Evolutionary conservation across 2,113 vertebrate species (phyloP).

Genomic region (Lasiurus borealis): DNA sequence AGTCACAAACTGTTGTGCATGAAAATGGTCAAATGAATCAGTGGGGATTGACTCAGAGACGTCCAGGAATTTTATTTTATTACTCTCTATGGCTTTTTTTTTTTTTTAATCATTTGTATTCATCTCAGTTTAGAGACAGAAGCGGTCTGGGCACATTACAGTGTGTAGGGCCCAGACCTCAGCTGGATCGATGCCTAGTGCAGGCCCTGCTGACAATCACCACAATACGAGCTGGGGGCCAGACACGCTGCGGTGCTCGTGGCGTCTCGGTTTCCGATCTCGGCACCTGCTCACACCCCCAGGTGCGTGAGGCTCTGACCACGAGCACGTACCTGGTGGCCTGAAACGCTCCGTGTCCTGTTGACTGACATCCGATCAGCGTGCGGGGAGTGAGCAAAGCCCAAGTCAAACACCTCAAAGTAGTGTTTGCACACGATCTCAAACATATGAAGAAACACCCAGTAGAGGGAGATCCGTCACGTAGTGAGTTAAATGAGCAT

Average conservation of each 20-base stretch:
- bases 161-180: neutral
- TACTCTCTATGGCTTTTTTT: neutral
- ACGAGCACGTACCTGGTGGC: neutral
- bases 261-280: neutral
- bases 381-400: neutral
- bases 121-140: slow-evolving; percentile 47
- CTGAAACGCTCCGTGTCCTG: neutral
- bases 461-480: accelerated
- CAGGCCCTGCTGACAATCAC: neutral
- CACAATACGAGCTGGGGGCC: neutral
- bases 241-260: neutral
- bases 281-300: neutral
- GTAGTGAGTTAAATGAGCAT: neutral
- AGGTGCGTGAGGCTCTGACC: neutral
- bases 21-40: neutral
- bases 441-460: neutral
- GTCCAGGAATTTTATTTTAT: slow-evolving; percentile 12
- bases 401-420: neutral
- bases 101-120: neutral
- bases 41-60: neutral
- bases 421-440: neutral
- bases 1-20: neutral
- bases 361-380: accelerated
- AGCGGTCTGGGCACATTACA: accelerated
- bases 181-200: neutral